These are phyloP conservation scores for Diorhabda elongata DNA, from an alignment of 1,140 invertebrate species.

Conservation along the genomic window DNA sequence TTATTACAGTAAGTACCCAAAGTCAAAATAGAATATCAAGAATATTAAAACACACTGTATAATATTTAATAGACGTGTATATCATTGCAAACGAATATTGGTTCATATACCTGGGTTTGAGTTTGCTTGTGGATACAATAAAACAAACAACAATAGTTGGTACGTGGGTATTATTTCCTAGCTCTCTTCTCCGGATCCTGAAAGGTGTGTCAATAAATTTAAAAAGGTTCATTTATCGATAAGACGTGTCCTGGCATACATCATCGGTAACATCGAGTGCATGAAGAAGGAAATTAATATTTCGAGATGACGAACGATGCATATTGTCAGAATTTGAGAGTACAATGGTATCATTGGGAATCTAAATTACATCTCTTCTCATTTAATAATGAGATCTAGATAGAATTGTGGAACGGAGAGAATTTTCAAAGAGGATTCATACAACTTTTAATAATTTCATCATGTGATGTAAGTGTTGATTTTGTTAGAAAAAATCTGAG, in stretches of 20 bases:
- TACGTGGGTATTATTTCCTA: background rate
- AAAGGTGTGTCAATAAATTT: background rate
- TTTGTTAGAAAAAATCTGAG: too few relatives aligned
- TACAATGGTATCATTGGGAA: background rate
- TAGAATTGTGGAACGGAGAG: background rate
- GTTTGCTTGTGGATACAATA: too few relatives aligned
- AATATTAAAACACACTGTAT: too few relatives aligned
- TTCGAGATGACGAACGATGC: background rate
- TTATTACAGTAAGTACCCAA: too few relatives aligned
- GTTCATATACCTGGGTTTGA: too few relatives aligned
- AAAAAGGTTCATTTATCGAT: background rate
- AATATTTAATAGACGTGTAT: too few relatives aligned
- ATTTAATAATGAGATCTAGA: background rate
- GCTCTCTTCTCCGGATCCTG: background rate
- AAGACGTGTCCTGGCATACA: background rate
- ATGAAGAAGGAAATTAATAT: conserved; percentile 1
- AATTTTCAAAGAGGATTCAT: too few relatives aligned
- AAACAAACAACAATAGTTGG: too few relatives aligned
- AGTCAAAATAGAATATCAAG: too few relatives aligned
- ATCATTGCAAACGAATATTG: too few relatives aligned
- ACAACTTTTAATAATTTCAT: too few relatives aligned
- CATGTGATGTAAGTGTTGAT: too few relatives aligned
- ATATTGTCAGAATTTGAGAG: conserved; percentile 1
- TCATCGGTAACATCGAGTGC: background rate
- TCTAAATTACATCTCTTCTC: background rate